Conservation (phyloP, 2,113 vertebrate genomes). For the Archilochus colubris region DNA sequence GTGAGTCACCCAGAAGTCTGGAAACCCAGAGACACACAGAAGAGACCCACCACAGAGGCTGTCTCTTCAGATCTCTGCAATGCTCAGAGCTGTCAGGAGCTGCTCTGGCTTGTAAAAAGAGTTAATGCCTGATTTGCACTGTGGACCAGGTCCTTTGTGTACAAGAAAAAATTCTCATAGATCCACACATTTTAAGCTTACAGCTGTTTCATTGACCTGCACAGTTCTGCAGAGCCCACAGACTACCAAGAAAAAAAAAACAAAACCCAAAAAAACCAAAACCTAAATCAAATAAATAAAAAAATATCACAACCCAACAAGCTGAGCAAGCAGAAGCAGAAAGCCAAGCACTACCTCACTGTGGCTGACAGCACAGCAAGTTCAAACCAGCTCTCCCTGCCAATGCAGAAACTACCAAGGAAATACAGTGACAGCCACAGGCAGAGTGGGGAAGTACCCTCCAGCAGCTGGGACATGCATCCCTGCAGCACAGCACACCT, state of each 20-base stretch:
- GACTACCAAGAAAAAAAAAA: background rate
- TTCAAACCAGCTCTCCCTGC: background rate
- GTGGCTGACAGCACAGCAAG: background rate
- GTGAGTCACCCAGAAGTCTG: rapidly evolving
- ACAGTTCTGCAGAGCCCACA: background rate
- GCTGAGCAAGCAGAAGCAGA: background rate
- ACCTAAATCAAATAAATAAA: too few relatives aligned
- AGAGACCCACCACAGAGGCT: background rate
- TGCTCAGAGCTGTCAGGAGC: background rate
- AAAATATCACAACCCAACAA: background rate
- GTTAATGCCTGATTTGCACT: rapidly evolving
- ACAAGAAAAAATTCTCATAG: background rate
- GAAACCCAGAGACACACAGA: background rate
- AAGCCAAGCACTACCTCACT: background rate
- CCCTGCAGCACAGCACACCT: background rate
- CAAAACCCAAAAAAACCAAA: too few relatives aligned
- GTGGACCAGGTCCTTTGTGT: rapidly evolving
- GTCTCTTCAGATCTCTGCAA: background rate
- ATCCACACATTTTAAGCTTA: rapidly evolving
- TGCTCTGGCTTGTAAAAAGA: background rate
- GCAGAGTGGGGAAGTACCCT: rapidly evolving
- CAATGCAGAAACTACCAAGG: background rate
- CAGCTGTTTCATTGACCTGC: background rate
- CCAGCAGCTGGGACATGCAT: background rate
- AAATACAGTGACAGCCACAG: background rate